Base-by-base conservation (phyloP, 2,113 vertebrate genomes). In the Telmatochromis sp. region DNA sequence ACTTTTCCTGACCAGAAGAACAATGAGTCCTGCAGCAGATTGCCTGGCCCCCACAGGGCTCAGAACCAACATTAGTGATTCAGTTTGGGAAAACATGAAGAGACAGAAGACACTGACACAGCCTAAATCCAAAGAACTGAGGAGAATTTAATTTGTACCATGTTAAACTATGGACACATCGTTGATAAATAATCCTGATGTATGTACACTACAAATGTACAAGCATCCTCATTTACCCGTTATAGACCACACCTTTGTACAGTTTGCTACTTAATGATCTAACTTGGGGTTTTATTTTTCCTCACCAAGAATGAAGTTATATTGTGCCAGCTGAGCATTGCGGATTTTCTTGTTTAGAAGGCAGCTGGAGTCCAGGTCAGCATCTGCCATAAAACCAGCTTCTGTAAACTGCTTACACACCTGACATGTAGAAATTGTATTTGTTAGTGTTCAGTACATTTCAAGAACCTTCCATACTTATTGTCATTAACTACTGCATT, bases 241-340 rank as follows among this genome's bases (percentile, higher is more conserved):
- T 0, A n/a, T 19, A n/a, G 70, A 49, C 70, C 23, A 47, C 14
- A 75, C 9, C 9, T 28, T 75, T 28, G 9, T 26, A 11, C 68
- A 28, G 42, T 75, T 75, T 75, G 70, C 2, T 47, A 28, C 23
- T 75, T 47, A 75, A 45, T 28, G 15, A 19, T 75, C 6, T 13
- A 13, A 10, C 9, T 33, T 6, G 19, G 19, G 0, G 2, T 23
- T 19, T 51, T 6, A 17, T 5, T 60, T 82, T 37, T 58, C 73
- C 95, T 97, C 96, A 99, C 98, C 98, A 12, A 99, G 95, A 89
- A 99, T 99, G 82, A 99, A 99, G 93, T 99, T 99, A 87, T 98
- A 99, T 53, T 98, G 98, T 35, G 98, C 97, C 95, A 99, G 94
- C 89, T 99, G 98, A 8, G 98, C 98, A 33, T 99, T 98, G 82